Percentiles rank a stretch among this genome's conserved stretches.
These are phyloP conservation scores for Byasa hedistus DNA, from an alignment of 2,888 invertebrate species.

Conservation along the genomic window DNA sequence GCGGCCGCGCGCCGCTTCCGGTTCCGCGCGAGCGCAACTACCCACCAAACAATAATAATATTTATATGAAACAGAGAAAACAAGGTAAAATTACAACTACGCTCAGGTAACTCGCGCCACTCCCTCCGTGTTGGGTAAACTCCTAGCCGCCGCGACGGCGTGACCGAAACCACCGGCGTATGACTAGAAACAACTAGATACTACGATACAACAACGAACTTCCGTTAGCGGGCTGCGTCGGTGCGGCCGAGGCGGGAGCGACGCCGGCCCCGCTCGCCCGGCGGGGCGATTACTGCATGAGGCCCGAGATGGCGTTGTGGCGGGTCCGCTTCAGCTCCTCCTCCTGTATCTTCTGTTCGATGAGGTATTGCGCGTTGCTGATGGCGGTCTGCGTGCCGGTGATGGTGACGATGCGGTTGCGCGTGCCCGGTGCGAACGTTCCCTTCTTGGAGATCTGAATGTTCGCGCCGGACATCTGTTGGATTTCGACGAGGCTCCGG, in stretches of 20 bases:
- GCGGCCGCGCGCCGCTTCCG: no score
- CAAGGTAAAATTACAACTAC: conserved; percentile 54
- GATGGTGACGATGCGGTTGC: conserved; percentile 98
- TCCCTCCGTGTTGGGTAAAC: conserved; percentile 20
- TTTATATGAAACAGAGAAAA: conserved; percentile 43
- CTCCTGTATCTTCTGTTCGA: conserved; percentile 97
- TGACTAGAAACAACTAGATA: conserved; percentile 32
- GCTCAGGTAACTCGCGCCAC: conserved; percentile 58
- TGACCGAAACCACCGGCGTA: conserved; percentile 26
- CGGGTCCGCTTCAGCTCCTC: conserved; percentile 97
- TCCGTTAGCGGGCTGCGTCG: conserved; percentile 14
- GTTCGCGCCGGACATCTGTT: conserved; percentile 97
- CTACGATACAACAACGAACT: conserved; percentile 29
- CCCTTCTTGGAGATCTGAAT: conserved; percentile 99
- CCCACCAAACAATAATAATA: conserved; percentile 44
- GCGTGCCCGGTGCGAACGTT: conserved; percentile 97
- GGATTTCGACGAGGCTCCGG: conserved; percentile 97
- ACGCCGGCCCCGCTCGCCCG: neutral
- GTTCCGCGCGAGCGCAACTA: conserved; percentile 51
- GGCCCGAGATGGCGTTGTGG: conserved; percentile 88
- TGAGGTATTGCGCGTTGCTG: conserved; percentile 94
- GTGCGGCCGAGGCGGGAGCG: conserved; percentile 11
- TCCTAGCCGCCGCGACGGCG: conserved; percentile 26
- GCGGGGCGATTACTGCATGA: conserved; percentile 81
- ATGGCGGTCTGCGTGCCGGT: conserved; percentile 94